These are phyloP conservation scores for Ancistrus triradiatus DNA, from an alignment of 2,113 vertebrate species.

Conservation along the genomic window DNA sequence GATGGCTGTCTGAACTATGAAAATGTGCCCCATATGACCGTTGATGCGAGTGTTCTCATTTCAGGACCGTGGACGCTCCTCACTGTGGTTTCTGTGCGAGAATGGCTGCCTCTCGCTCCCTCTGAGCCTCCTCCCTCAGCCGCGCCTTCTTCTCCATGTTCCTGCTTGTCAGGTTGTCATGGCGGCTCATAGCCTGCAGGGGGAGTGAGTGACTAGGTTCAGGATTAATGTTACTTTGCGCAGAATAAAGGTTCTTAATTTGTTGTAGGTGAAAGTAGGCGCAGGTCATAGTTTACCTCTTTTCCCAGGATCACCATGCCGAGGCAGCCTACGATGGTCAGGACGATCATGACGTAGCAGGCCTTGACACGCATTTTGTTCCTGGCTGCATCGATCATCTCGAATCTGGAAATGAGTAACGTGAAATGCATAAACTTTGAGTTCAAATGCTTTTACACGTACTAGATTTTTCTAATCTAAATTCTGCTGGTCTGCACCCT, in stretches of 20 bases:
- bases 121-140: constrained; percentile 61
- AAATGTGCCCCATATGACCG: too few species aligned
- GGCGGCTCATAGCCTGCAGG: constrained; percentile 68
- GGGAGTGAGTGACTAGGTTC: background rate
- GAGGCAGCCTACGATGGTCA: constrained; percentile 76
- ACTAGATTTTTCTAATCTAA: too few species aligned
- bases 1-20: too few species aligned
- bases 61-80: constrained; percentile 24
- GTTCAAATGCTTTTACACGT: too few species aligned
- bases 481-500: too few species aligned
- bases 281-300: constrained; percentile 60
- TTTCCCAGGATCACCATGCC: constrained; percentile 76
- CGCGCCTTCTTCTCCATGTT: constrained; percentile 84
- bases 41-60: background rate
- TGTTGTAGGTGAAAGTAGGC: background rate
- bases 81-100: constrained; percentile 55
- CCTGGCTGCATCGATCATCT: constrained; percentile 79
- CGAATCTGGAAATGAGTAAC: constrained; percentile 64
- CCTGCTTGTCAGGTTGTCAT: constrained; percentile 67
- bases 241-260: background rate
- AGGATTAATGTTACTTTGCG: background rate
- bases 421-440: too few species aligned
- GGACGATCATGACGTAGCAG: constrained; percentile 79
- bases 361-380: constrained; percentile 78
- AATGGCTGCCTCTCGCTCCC: constrained; percentile 1